These are phyloP conservation scores for Poeciliopsis prolifica DNA, from an alignment of 2,113 vertebrate genomes.

Conservation along the genomic window DNA sequence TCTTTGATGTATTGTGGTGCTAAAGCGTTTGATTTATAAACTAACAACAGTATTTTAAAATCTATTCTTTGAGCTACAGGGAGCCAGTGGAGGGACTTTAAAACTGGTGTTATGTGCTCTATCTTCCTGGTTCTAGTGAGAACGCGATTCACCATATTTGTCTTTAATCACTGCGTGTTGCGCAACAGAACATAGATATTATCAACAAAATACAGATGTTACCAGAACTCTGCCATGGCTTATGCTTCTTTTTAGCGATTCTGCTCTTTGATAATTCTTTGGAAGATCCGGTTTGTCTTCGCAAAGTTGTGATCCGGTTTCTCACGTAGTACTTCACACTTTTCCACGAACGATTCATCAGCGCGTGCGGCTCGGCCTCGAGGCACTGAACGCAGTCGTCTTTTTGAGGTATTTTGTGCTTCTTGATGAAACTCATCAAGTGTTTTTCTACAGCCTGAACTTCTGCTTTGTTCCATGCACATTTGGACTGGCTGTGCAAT, in stretches of 20 bases:
- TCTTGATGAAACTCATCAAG: constrained; percentile 57
- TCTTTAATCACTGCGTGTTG: background rate
- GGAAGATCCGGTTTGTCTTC: constrained; percentile 24
- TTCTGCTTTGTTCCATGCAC: constrained; percentile 54
- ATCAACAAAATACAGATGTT: background rate
- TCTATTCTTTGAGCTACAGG: too few species aligned
- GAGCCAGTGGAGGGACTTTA: too few species aligned
- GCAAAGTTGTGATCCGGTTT: constrained; percentile 65
- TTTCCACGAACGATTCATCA: constrained; percentile 60
- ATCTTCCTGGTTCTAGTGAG: too few species aligned
- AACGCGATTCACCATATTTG: background rate
- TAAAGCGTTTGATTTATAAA: too few species aligned
- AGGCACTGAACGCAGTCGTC: constrained; percentile 62
- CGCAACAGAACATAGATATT: background rate
- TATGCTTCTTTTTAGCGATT: background rate
- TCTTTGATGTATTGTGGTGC: too few species aligned
- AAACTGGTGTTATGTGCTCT: too few species aligned
- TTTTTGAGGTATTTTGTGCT: constrained; percentile 62
- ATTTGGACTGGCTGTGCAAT: constrained; percentile 14
- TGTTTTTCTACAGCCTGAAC: constrained; percentile 62
- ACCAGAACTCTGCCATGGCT: background rate
- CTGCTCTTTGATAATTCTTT: background rate
- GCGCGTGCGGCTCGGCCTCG: constrained; percentile 45
- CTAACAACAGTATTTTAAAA: too few species aligned
- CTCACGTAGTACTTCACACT: constrained; percentile 65